Evolutionary conservation across 2,888 invertebrate genomes (phyloP).

Genomic region (Hymenopus coronatus): DNA sequence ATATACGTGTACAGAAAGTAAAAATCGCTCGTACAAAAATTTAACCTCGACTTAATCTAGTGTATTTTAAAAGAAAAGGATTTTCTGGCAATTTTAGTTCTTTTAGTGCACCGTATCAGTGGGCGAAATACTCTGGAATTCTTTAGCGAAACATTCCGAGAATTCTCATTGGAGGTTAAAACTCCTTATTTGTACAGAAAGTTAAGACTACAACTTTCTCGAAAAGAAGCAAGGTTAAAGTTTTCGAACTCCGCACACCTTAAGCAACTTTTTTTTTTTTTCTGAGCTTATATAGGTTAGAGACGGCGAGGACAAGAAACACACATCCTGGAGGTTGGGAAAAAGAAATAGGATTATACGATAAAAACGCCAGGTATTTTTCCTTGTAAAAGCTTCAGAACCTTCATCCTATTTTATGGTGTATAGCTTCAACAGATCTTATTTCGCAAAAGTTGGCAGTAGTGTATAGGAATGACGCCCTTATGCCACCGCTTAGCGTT

Average conservation of each 20-base stretch:
- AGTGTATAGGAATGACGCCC: no score
- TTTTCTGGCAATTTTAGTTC: not conserved
- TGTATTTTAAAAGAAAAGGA: no score
- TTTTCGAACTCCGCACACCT: not conserved
- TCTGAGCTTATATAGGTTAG: not conserved
- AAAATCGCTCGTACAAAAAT: no score
- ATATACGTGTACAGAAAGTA: no score
- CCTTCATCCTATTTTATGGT: not conserved
- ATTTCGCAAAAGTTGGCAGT: no score
- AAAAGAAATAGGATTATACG: not conserved
- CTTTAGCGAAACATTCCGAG: not conserved
- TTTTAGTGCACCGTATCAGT: not conserved
- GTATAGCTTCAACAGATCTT: no score
- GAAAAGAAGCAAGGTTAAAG: not conserved
- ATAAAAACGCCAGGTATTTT: not conserved
- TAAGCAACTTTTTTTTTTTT: not conserved
- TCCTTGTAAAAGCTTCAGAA: not conserved
- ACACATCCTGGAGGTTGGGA: not conserved
- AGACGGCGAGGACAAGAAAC: not conserved
- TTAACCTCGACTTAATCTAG: no score
- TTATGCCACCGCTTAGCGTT: no score
- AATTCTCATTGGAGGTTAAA: not conserved
- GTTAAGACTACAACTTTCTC: not conserved
- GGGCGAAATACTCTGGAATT: not conserved
- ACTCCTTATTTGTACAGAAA: not conserved